Percentiles rank a stretch among this genome's conserved stretches.
Evolutionary conservation across 2,888 invertebrate species (phyloP).

Genomic region (Bombylius discolor): DNA sequence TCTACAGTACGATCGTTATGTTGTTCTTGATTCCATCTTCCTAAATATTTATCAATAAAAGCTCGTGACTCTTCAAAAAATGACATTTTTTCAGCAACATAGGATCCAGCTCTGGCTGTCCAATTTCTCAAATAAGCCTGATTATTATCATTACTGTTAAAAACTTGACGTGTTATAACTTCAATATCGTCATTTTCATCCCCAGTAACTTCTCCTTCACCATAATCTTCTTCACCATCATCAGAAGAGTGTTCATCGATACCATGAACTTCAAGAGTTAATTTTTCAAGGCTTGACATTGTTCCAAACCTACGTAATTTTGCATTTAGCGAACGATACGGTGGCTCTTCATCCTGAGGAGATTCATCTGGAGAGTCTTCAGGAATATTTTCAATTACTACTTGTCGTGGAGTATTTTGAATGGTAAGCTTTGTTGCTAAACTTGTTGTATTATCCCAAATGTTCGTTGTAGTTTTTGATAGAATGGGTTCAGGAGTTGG

Average conservation of each 20-base stretch:
- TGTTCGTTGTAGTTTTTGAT: conserved; percentile 32
- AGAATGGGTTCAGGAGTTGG: conserved; percentile 52
- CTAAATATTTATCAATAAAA: conserved; percentile 36
- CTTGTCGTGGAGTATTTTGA: conserved; percentile 24
- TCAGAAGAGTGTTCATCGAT: conserved; percentile 39
- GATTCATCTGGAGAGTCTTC: conserved; percentile 59
- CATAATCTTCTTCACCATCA: conserved; percentile 29
- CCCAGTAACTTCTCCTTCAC: conserved; percentile 10
- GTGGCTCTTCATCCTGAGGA: conserved; percentile 58
- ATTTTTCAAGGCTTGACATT: conserved; percentile 56
- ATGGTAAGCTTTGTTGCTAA: conserved; percentile 38
- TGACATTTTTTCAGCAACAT: conserved; percentile 70
- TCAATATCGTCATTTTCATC: conserved; percentile 16
- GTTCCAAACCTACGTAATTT: conserved; percentile 49
- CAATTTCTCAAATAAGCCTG: conserved; percentile 41
- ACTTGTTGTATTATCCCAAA: conserved; percentile 29
- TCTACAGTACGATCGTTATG: conserved; percentile 9
- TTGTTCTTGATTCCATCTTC: conserved; percentile 41
- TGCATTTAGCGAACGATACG: conserved; percentile 52
- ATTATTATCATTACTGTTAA: conserved; percentile 9
- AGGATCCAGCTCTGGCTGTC: conserved; percentile 69
- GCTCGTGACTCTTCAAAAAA: conserved; percentile 48
- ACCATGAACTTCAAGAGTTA: conserved; percentile 42
- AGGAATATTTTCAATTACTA: conserved; percentile 31
- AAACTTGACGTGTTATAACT: conserved; percentile 21